These are phyloP conservation scores for Halictus rubicundus DNA, from an alignment of 1,140 invertebrate species.

Conservation along the genomic window DNA sequence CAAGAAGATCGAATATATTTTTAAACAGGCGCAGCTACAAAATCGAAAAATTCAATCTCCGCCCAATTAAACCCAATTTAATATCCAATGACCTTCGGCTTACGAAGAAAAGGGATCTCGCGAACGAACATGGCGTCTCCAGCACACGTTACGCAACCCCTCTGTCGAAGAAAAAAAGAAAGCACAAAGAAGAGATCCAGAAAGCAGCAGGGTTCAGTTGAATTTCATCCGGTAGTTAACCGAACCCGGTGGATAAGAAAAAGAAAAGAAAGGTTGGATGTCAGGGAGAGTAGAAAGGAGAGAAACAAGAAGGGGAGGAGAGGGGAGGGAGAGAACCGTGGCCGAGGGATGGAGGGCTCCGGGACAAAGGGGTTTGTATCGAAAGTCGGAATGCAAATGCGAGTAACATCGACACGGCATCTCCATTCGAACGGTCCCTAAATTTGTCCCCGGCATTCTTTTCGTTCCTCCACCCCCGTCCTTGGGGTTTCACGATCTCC, in stretches of 20 bases:
- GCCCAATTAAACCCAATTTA: too few species aligned
- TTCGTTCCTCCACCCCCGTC: slow-evolving; percentile 23
- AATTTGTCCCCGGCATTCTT: slow-evolving; percentile 67
- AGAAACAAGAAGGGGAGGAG: neutral
- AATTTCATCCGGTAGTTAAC: slow-evolving; percentile 36
- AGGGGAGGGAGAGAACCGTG: neutral
- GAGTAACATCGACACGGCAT: slow-evolving; percentile 70
- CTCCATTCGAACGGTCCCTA: slow-evolving; percentile 71
- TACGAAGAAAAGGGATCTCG: too few species aligned
- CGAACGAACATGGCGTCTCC: neutral
- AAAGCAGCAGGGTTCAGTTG: slow-evolving; percentile 11
- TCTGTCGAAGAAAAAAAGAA: neutral
- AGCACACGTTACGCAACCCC: slow-evolving; percentile 1
- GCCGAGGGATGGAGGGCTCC: neutral
- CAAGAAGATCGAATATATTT: too few species aligned
- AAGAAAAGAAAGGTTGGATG: slow-evolving; percentile 2
- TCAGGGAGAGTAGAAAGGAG: neutral
- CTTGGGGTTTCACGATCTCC: slow-evolving; percentile 21
- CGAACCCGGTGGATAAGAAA: too few species aligned
- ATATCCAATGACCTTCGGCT: too few species aligned
- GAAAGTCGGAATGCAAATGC: slow-evolving; percentile 70
- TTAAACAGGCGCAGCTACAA: too few species aligned
- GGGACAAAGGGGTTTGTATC: slow-evolving; percentile 67
- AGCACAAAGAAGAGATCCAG: slow-evolving; percentile 2
- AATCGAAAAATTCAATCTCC: too few species aligned